Conservation (phyloP, 1,140 invertebrate genomes). For the Drosophila elegans region DNA sequence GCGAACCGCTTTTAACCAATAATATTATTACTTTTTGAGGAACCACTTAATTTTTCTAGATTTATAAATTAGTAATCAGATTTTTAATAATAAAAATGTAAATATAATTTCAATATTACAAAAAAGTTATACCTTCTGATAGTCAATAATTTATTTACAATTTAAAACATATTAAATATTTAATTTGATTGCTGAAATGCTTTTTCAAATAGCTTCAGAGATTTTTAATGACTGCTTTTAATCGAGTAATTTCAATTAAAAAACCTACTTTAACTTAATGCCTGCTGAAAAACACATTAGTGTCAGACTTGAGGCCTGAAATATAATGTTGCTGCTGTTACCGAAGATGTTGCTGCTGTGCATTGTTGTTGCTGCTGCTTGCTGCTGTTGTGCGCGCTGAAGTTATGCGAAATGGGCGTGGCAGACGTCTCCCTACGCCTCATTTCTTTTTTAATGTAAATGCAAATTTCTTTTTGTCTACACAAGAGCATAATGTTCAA, state of each 20-base stretch:
- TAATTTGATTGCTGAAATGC: no score
- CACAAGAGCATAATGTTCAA: slow-evolving; percentile 34
- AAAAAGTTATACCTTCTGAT: no score
- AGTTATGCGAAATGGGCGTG: slow-evolving; percentile 33
- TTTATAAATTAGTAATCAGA: no score
- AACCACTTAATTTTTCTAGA: no score
- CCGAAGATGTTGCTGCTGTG: background rate
- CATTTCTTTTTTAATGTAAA: slow-evolving; percentile 25
- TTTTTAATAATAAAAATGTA: no score
- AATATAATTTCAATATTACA: no score
- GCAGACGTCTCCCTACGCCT: background rate
- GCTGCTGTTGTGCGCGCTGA: slow-evolving; percentile 2
- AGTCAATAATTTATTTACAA: no score
- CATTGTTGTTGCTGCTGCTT: background rate
- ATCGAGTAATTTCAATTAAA: background rate
- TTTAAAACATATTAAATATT: no score
- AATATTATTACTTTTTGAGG: no score
- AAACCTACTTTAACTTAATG: background rate
- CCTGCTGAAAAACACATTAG: background rate
- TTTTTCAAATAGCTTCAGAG: background rate
- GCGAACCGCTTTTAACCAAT: no score
- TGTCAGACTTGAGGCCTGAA: background rate
- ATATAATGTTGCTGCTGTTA: slow-evolving; percentile 2
- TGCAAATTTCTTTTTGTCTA: slow-evolving; percentile 30
- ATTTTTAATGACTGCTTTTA: background rate